Conservation (phyloP, 2,888 invertebrate species). For the Norana najaformis region DNA sequence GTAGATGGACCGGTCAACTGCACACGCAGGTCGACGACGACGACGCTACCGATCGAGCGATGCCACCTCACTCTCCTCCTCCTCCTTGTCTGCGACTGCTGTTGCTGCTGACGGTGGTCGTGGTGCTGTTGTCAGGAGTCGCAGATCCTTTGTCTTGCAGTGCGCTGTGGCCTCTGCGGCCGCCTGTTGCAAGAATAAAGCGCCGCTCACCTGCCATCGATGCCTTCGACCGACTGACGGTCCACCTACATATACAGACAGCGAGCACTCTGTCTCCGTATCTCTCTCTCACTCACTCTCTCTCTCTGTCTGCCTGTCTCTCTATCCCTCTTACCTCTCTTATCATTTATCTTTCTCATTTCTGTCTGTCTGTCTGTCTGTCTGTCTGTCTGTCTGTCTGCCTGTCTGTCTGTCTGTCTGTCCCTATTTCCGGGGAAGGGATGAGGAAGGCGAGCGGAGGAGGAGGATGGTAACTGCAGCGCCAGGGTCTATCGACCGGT, state of each 20-base stretch:
- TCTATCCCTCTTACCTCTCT: not conserved
- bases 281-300: too few species aligned
- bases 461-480: not conserved
- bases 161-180: not conserved
- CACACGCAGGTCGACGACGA: not conserved
- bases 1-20: not conserved
- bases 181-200: slow-evolving; percentile 6
- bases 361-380: too few species aligned
- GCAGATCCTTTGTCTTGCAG: slow-evolving; percentile 6
- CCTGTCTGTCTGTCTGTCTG: too few species aligned
- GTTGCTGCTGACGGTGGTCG: not conserved
- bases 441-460: not conserved
- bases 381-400: too few species aligned
- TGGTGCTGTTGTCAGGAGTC: slow-evolving; percentile 13
- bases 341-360: too few species aligned
- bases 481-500: slow-evolving; percentile 20
- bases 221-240: not conserved
- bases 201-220: not conserved
- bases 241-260: too few species aligned
- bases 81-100: not conserved
- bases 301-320: too few species aligned
- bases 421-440: not conserved
- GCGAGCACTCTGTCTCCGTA: too few species aligned
- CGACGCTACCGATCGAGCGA: not conserved
- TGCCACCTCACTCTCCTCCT: not conserved